A percentile compares a stretch with the other conserved stretches of the same genome.
phyloP scores from a whole-genome alignment of 2,888 invertebrate species.

The Drosophila algonquin region DNA sequence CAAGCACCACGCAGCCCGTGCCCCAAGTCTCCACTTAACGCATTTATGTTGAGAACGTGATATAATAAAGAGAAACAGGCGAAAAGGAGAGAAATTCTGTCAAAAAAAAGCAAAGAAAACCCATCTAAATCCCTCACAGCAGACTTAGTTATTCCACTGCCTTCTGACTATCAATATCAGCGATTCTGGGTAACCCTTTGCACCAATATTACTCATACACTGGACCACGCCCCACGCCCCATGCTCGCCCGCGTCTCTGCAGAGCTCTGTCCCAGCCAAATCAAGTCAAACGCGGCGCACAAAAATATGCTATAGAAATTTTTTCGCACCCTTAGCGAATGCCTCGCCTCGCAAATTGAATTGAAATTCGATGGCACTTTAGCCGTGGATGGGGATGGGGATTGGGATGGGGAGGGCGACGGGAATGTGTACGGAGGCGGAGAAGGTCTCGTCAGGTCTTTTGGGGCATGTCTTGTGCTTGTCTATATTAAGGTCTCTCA shows the following conservation, averaged over 20 bases:
- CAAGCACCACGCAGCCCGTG: slow-evolving; percentile 51
- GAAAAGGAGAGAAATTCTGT: slow-evolving; percentile 36
- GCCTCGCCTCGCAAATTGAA: slow-evolving; percentile 70
- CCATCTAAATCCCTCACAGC: slow-evolving; percentile 55
- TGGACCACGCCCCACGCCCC: slow-evolving; percentile 39
- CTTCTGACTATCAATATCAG: slow-evolving; percentile 71
- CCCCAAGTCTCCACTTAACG: slow-evolving; percentile 72
- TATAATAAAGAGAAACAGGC: slow-evolving; percentile 72
- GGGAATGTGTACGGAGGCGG: background rate
- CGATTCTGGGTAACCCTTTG: slow-evolving; percentile 62
- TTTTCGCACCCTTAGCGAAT: slow-evolving; percentile 66
- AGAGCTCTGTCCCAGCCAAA: slow-evolving; percentile 24
- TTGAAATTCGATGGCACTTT: slow-evolving; percentile 80
- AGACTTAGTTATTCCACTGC: slow-evolving; percentile 42
- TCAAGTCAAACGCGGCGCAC: slow-evolving; percentile 59
- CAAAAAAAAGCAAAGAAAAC: slow-evolving; percentile 17
- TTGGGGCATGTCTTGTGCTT: slow-evolving; percentile 48
- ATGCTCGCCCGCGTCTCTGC: slow-evolving; percentile 8
- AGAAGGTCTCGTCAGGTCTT: slow-evolving; percentile 46
- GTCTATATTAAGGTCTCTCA: slow-evolving; percentile 72
- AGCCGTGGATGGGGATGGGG: slow-evolving; percentile 31
- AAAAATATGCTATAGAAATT: slow-evolving; percentile 70
- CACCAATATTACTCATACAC: slow-evolving; percentile 73
- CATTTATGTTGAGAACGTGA: slow-evolving; percentile 79
- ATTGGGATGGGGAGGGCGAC: background rate